Percentiles rank a stretch among this genome's conserved stretches.
These are phyloP conservation scores for Drosophila asahinai DNA, from an alignment of 1,140 invertebrate genomes.

Conservation along the genomic window DNA sequence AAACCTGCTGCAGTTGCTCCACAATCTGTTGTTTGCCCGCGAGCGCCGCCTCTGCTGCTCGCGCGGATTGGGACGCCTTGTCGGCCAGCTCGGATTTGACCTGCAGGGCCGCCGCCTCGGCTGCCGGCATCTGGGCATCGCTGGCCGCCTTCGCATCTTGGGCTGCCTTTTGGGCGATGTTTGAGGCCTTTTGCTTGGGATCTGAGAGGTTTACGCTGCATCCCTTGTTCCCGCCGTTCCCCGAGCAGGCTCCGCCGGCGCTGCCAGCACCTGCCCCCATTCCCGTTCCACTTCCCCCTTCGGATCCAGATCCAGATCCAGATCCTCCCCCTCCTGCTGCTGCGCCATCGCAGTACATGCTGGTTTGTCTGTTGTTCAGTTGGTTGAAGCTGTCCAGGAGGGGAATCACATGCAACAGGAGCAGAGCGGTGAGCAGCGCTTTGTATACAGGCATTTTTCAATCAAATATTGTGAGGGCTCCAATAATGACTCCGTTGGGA, in stretches of 20 bases:
- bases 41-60: constrained; percentile 88
- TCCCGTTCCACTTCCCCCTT: neutral
- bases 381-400: constrained; percentile 35
- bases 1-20: constrained; percentile 85
- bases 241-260: neutral
- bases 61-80: constrained; percentile 88
- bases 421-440: constrained; percentile 8
- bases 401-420: constrained; percentile 31
- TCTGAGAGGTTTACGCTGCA: constrained; percentile 2
- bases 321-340: neutral
- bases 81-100: constrained; percentile 89
- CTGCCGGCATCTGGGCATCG: constrained; percentile 89
- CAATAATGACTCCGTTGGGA: constrained; percentile 1
- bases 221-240: neutral
- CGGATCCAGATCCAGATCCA: neutral
- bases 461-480: neutral
- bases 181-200: constrained; percentile 85
- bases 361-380: constrained; percentile 5
- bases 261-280: no score
- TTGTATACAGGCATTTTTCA: constrained; percentile 46
- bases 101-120: constrained; percentile 88
- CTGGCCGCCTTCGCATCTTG: constrained; percentile 88
- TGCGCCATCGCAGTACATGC: constrained; percentile 26
- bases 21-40: constrained; percentile 88
- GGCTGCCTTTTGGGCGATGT: constrained; percentile 89